These are phyloP conservation scores for Hyaena hyaena DNA, from an alignment of 2,113 vertebrate species.

Conservation along the genomic window DNA sequence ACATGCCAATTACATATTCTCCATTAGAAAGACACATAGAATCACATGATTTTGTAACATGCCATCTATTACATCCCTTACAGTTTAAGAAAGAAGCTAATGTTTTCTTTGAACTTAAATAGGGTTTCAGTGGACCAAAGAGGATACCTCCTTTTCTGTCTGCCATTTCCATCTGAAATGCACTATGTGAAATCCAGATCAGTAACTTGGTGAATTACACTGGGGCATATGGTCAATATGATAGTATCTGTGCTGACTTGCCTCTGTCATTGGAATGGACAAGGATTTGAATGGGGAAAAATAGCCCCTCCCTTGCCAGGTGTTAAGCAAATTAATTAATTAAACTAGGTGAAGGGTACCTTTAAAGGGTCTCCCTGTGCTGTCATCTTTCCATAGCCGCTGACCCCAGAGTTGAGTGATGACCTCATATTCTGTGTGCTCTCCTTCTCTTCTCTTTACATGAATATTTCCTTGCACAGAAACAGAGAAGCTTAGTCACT, in stretches of 20 bases:
- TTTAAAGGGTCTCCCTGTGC: background rate
- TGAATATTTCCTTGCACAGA: background rate
- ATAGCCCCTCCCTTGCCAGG: background rate
- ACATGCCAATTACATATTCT: background rate
- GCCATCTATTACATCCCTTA: background rate
- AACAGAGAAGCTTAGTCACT: background rate
- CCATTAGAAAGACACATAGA: background rate
- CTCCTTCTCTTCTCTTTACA: background rate
- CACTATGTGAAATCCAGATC: background rate
- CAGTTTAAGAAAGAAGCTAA: background rate
- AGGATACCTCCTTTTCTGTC: background rate
- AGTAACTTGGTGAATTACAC: background rate
- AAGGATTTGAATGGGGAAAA: background rate
- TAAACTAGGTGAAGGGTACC: background rate
- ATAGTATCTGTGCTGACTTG: background rate
- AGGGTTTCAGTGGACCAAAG: background rate
- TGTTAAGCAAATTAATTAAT: background rate
- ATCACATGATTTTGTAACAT: background rate
- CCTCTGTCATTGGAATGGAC: background rate
- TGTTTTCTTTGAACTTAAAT: background rate
- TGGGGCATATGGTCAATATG: too few species aligned
- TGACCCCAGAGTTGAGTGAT: background rate
- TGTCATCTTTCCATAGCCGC: background rate
- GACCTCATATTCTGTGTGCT: background rate
- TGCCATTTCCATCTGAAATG: background rate